These are phyloP conservation scores for Pipistrellus kuhlii DNA, from an alignment of 2,797 vertebrate genomes.

Conservation along the genomic window DNA sequence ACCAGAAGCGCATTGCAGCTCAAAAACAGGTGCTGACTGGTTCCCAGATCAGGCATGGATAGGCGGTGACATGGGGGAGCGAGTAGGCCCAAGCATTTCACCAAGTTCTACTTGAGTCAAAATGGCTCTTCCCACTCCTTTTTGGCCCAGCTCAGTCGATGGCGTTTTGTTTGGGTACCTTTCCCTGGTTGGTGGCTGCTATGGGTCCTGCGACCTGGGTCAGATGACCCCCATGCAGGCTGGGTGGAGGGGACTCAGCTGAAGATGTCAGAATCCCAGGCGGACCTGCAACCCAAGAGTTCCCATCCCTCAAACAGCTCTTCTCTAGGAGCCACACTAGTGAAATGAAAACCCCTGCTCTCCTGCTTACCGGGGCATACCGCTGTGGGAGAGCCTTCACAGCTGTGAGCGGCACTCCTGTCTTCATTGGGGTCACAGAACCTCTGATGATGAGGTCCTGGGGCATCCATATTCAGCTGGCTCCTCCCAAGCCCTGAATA, in stretches of 20 bases:
- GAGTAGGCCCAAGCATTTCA: neutral
- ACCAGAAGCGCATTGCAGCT: slow-evolving; percentile 95
- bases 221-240: neutral
- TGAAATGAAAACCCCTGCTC: neutral
- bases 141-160: neutral
- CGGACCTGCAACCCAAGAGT: neutral
- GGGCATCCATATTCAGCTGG: neutral
- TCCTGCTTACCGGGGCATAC: neutral
- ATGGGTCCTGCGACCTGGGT: neutral
- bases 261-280: neutral
- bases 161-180: neutral
- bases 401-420: neutral
- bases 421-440: neutral
- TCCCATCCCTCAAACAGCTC: neutral
- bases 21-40: slow-evolving; percentile 94
- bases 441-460: neutral
- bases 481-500: neutral
- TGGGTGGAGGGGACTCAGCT: neutral
- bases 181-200: neutral
- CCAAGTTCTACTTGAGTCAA: neutral
- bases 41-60: neutral
- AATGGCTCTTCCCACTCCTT: neutral
- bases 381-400: neutral
- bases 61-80: neutral
- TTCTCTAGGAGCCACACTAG: neutral